A percentile compares a stretch with the other conserved stretches of the same genome.
Conservation (phyloP, 2,888 invertebrate genomes). For the Protonemura montana region DNA sequence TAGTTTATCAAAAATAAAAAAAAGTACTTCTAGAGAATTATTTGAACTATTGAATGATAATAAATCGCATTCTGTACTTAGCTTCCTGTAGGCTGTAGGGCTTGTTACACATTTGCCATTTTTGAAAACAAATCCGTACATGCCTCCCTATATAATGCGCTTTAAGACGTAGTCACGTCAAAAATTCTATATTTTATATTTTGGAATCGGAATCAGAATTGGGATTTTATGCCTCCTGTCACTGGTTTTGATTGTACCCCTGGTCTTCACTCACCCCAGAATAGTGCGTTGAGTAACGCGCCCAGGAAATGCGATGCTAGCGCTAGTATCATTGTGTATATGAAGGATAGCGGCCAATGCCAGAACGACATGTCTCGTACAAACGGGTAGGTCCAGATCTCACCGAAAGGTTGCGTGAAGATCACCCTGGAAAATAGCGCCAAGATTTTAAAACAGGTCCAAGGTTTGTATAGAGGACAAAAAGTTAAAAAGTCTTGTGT, state of each 20-base stretch:
- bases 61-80: too few species aligned
- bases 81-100: too few species aligned
- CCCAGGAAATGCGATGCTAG: background rate
- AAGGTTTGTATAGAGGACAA: too few species aligned
- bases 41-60: too few species aligned
- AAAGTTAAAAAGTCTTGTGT: too few species aligned
- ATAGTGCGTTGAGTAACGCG: background rate
- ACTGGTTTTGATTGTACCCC: background rate
- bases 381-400: background rate
- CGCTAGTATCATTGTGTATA: background rate
- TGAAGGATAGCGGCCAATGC: background rate
- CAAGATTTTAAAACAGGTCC: too few species aligned
- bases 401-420: background rate
- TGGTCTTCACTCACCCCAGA: background rate
- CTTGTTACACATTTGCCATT: too few species aligned
- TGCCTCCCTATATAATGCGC: too few species aligned
- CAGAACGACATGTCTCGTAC: background rate
- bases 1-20: too few species aligned
- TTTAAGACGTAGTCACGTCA: too few species aligned
- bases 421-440: background rate
- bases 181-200: background rate
- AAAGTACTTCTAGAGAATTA: too few species aligned
- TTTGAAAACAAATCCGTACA: too few species aligned
- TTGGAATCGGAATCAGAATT: background rate
- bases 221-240: background rate